phyloP scores from a whole-genome alignment of 2,113 vertebrate genomes.

The Brienomyrus longianalis region DNA sequence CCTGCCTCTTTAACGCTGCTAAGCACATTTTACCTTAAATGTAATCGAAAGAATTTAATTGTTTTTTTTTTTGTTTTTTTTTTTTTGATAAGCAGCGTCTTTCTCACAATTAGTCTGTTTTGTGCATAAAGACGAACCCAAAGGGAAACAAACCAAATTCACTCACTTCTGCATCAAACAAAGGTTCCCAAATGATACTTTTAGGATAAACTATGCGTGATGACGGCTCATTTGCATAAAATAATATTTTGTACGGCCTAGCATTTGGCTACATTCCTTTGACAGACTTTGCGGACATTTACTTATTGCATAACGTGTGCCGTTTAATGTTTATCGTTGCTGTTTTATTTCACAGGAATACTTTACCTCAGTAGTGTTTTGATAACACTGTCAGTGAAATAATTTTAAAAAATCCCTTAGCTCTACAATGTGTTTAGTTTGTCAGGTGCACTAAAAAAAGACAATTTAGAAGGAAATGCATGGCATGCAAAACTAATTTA shows the following conservation, averaged over 20 bases:
- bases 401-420: background rate
- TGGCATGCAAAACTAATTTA: background rate
- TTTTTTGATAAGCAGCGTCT: slow-evolving; percentile 70
- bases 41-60: slow-evolving; percentile 82
- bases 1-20: slow-evolving; percentile 70
- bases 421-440: background rate
- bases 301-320: background rate
- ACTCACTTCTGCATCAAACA: slow-evolving; percentile 17
- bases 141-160: slow-evolving; percentile 57
- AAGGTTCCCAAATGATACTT: background rate
- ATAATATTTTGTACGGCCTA: background rate
- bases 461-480: background rate
- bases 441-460: background rate
- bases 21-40: slow-evolving; percentile 76
- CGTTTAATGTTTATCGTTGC: background rate
- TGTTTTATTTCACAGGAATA: background rate
- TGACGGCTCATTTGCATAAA: background rate
- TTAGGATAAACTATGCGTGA: background rate
- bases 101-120: slow-evolving; percentile 87
- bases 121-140: slow-evolving; percentile 57
- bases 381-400: background rate
- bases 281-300: background rate
- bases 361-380: background rate
- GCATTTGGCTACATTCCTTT: background rate
- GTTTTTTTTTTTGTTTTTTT: slow-evolving; percentile 56